phyloP scores from a whole-genome alignment of 2,797 vertebrate genomes.

The Oryzias sinensis region DNA sequence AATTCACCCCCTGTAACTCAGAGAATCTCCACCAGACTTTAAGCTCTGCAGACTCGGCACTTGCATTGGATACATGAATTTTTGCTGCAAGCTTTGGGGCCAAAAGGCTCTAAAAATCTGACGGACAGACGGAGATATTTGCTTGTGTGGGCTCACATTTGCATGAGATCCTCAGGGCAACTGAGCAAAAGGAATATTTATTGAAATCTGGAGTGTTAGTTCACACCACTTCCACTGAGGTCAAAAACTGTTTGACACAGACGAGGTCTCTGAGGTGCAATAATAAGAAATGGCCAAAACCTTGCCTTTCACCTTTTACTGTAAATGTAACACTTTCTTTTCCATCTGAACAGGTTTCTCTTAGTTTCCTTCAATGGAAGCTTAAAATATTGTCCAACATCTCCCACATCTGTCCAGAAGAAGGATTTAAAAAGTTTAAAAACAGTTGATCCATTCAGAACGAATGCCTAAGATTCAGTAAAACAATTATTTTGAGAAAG shows the following conservation, averaged over 20 bases:
- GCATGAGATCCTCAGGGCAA: not conserved
- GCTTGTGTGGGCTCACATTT: slow-evolving; percentile 1
- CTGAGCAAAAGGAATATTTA: slow-evolving; percentile 13
- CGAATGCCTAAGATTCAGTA: too few species aligned
- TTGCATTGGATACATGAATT: not conserved
- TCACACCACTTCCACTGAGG: too few species aligned
- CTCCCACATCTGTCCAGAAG: too few species aligned
- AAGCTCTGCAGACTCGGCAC: slow-evolving; percentile 5
- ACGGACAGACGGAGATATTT: not conserved
- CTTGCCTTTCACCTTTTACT: slow-evolving; percentile 3
- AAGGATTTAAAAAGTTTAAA: too few species aligned
- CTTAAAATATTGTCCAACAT: too few species aligned
- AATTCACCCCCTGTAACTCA: not conserved
- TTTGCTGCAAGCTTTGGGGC: slow-evolving; percentile 1
- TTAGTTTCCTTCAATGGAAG: too few species aligned
- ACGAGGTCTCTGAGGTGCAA: slow-evolving; percentile 5
- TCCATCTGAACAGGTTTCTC: too few species aligned
- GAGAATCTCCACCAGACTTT: slow-evolving; percentile 28
- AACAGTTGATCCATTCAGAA: too few species aligned
- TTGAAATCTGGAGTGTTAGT: not conserved
- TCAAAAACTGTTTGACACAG: not conserved
- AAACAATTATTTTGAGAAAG: too few species aligned
- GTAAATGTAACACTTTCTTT: not conserved
- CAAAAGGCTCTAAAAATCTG: not conserved
- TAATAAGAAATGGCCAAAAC: not conserved